A percentile compares a stretch with the other conserved stretches of the same genome.
phyloP scores from a whole-genome alignment of 1,140 invertebrate species.

The Leptopilina clavipes region DNA sequence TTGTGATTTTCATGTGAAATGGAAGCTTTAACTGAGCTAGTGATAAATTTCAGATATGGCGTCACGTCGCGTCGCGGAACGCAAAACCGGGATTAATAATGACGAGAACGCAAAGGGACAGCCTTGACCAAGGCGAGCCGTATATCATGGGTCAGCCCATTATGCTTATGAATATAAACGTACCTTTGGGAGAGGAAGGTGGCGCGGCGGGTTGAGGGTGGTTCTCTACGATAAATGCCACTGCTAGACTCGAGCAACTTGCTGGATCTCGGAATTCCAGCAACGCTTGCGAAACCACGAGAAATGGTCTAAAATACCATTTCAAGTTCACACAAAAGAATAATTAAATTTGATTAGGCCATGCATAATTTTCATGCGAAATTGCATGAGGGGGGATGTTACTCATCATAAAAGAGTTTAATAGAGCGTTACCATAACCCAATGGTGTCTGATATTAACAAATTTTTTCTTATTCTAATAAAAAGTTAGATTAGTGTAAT shows the following conservation, averaged over 20 bases:
- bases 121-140: conserved; percentile 46
- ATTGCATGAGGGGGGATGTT: not conserved
- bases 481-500: too few species aligned
- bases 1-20: conserved; percentile 28
- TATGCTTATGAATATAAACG: conserved; percentile 62
- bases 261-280: conserved; percentile 27
- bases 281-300: conserved; percentile 23
- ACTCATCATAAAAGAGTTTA: conserved; percentile 5
- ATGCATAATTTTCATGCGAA: conserved; percentile 41
- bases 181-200: conserved; percentile 37
- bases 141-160: conserved; percentile 52
- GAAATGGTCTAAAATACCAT: conserved; percentile 34
- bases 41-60: conserved; percentile 32
- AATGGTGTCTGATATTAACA: not conserved
- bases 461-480: not conserved
- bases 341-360: conserved; percentile 42
- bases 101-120: conserved; percentile 49
- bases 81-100: conserved; percentile 49
- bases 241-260: not conserved
- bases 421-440: not conserved
- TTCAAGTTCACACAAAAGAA: conserved; percentile 37
- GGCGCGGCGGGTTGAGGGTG: too few species aligned
- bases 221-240: conserved; percentile 47
- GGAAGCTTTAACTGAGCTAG: conserved; percentile 4
- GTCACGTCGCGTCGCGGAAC: conserved; percentile 33